A percentile compares a stretch with the other conserved stretches of the same genome.
phyloP scores from a whole-genome alignment of 2,113 vertebrate genomes.

The Oxyruncus cristatus region DNA sequence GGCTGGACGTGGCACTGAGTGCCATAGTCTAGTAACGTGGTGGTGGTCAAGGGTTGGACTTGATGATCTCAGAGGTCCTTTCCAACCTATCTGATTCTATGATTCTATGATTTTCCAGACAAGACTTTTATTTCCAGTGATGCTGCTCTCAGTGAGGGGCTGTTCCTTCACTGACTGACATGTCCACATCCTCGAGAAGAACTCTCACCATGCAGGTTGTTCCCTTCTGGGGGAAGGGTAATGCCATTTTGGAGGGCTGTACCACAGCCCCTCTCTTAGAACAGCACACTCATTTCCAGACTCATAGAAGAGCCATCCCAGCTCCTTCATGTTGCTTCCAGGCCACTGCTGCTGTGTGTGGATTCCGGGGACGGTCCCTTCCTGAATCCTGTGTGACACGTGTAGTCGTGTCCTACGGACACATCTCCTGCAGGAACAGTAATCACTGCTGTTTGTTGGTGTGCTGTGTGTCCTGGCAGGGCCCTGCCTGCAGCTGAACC shows the following conservation, averaged over 20 bases:
- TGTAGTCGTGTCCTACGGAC: neutral
- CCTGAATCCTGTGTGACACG: rapidly evolving
- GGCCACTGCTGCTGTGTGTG: too few relatives aligned
- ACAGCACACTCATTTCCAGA: neutral
- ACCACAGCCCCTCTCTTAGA: neutral
- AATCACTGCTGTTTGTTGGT: rapidly evolving
- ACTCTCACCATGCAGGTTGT: neutral
- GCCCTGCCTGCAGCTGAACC: neutral
- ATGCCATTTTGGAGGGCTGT: neutral
- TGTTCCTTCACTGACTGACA: neutral
- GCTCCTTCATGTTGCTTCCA: neutral
- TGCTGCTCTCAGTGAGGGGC: neutral
- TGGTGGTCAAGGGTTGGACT: too few relatives aligned
- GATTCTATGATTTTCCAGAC: too few relatives aligned
- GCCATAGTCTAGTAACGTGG: too few relatives aligned
- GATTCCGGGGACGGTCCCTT: neutral
- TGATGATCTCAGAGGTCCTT: too few relatives aligned
- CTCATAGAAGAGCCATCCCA: neutral
- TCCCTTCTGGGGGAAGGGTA: neutral
- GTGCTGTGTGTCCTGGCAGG: neutral
- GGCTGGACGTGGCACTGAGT: too few relatives aligned
- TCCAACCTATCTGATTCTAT: too few relatives aligned
- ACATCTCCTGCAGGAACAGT: neutral
- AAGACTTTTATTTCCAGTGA: neutral
- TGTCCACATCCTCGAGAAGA: neutral